A percentile compares a stretch with the other conserved stretches of the same genome.
These are phyloP conservation scores for Trogon surrucura DNA, from an alignment of 2,113 vertebrate species.

Conservation along the genomic window DNA sequence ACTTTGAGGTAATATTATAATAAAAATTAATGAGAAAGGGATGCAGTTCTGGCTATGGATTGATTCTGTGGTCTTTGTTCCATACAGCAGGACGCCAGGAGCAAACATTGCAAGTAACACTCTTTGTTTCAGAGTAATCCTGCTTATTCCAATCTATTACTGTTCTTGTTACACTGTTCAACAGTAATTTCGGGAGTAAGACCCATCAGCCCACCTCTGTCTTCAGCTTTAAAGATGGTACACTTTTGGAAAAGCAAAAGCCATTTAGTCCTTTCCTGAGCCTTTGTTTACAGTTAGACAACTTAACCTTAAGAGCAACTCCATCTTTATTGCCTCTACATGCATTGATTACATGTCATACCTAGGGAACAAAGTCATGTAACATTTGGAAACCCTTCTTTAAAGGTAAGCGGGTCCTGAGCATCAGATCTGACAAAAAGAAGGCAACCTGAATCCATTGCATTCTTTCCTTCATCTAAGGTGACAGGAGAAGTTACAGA, in stretches of 20 bases:
- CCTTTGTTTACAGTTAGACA: neutral
- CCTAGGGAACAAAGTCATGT: neutral
- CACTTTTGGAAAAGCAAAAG: neutral
- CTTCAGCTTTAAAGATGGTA: neutral
- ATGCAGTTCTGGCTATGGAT: neutral
- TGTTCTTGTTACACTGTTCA: neutral
- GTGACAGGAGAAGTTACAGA: neutral
- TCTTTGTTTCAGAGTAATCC: neutral
- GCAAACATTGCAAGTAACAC: neutral
- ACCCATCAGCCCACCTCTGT: neutral
- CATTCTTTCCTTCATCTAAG: neutral
- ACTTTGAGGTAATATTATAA: neutral
- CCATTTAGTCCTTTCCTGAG: neutral
- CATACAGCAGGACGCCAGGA: neutral
- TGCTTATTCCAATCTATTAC: neutral
- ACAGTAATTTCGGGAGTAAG: neutral
- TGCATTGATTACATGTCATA: neutral
- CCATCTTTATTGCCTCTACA: neutral
- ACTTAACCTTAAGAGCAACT: neutral
- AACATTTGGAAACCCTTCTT: neutral
- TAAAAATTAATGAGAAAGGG: conserved; percentile 1
- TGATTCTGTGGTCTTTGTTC: conserved; percentile 5
- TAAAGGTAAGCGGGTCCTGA: neutral
- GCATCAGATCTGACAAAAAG: neutral
- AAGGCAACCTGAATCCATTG: neutral